A percentile compares a stretch with the other conserved stretches of the same genome.
phyloP scores from a whole-genome alignment of 2,113 vertebrate species.

The Lota lota region DNA sequence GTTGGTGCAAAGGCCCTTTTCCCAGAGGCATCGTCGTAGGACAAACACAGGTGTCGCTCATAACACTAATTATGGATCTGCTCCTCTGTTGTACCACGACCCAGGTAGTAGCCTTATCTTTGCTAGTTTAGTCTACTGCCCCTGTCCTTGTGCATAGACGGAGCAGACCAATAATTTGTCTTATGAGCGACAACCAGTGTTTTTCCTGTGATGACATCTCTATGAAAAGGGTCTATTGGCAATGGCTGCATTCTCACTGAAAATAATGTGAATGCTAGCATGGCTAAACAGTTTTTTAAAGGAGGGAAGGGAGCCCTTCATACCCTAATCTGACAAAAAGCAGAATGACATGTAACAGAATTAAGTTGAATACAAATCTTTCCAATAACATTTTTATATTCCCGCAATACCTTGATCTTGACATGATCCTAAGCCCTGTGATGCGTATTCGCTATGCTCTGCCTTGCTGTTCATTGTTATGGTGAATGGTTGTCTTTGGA shows the following conservation, averaged over 20 bases:
- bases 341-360: constrained; percentile 18
- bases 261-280: too few species aligned
- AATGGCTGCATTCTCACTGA: too few species aligned
- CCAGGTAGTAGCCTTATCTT: neutral
- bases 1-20: neutral
- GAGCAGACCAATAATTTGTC: too few species aligned
- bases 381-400: neutral
- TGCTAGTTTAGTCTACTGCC: neutral
- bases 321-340: neutral
- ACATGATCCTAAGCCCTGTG: neutral
- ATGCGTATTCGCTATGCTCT: constrained; percentile 1
- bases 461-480: constrained; percentile 1
- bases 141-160: too few species aligned
- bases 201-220: too few species aligned
- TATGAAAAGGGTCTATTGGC: too few species aligned
- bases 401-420: constrained; percentile 1
- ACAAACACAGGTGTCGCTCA: too few species aligned
- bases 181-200: too few species aligned
- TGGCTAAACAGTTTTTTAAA: too few species aligned
- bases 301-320: neutral
- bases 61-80: too few species aligned
- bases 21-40: too few species aligned
- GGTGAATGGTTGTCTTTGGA: constrained; percentile 27
- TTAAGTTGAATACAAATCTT: neutral
- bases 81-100: too few species aligned